Conservation (phyloP, 1,140 invertebrate species). For the Sinonovacula constricta region DNA sequence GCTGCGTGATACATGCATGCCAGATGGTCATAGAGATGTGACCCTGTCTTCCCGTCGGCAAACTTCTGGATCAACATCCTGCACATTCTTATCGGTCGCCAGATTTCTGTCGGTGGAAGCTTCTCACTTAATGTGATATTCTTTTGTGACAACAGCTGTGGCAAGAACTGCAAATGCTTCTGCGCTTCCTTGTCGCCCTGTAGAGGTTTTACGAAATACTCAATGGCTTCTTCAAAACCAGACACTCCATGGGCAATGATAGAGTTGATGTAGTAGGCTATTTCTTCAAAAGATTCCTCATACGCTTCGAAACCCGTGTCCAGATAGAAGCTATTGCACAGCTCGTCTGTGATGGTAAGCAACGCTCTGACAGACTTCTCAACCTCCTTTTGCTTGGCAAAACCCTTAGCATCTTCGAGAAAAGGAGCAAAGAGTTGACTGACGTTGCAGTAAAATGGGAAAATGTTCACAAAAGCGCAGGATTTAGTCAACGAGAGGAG, state of each 20-base stretch:
- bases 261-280: slow-evolving; percentile 25
- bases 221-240: slow-evolving; percentile 44
- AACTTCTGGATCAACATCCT: slow-evolving; percentile 46
- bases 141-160: slow-evolving; percentile 34
- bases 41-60: slow-evolving; percentile 35
- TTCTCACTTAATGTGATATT: slow-evolving; percentile 43
- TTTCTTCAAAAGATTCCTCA: too few species aligned
- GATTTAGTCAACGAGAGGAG: slow-evolving; percentile 10
- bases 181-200: slow-evolving; percentile 40
- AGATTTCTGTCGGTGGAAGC: slow-evolving; percentile 38
- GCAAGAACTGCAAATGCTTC: slow-evolving; percentile 36
- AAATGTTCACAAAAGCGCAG: slow-evolving; percentile 42
- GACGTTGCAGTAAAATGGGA: slow-evolving; percentile 47
- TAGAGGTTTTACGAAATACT: slow-evolving; percentile 47
- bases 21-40: slow-evolving; percentile 38
- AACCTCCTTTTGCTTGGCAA: slow-evolving; percentile 17
- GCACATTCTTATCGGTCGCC: slow-evolving; percentile 51
- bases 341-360: slow-evolving; percentile 29
- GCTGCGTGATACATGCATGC: slow-evolving; percentile 50
- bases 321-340: slow-evolving; percentile 44
- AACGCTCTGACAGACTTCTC: slow-evolving; percentile 31
- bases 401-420: slow-evolving; percentile 13
- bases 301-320: slow-evolving; percentile 45
- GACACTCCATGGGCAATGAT: slow-evolving; percentile 37
- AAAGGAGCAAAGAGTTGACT: slow-evolving; percentile 37